A percentile compares a stretch with the other conserved stretches of the same genome.
Conservation (phyloP, 2,888 invertebrate species). For the Philonicus albiceps region DNA sequence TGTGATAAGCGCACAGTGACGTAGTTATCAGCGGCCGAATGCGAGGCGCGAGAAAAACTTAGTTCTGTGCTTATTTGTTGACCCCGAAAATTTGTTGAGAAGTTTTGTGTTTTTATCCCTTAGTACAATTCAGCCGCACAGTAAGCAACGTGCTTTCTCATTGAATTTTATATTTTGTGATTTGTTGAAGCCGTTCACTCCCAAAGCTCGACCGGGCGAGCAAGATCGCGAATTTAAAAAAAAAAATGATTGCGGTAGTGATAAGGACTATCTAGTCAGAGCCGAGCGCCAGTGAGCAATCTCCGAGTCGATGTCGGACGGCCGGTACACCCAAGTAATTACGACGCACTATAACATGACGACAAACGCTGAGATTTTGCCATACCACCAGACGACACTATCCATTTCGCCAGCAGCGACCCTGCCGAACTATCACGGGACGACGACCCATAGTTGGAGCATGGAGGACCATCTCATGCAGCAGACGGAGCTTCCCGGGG, state of each 20-base stretch:
- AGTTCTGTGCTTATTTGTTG: slow-evolving; percentile 3
- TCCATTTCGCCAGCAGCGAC: slow-evolving; percentile 59
- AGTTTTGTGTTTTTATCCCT: neutral
- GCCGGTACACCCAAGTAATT: slow-evolving; percentile 11
- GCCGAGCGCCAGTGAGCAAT: neutral
- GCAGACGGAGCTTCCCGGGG: slow-evolving; percentile 62
- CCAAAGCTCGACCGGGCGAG: neutral
- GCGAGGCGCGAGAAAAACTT: neutral
- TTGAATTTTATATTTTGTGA: neutral
- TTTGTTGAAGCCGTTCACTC: neutral
- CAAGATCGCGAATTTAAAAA: neutral
- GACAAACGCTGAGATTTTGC: slow-evolving; percentile 61
- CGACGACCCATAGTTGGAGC: slow-evolving; percentile 36
- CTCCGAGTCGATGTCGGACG: slow-evolving; percentile 23
- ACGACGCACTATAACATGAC: slow-evolving; percentile 53
- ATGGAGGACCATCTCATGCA: slow-evolving; percentile 51
- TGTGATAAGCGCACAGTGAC: slow-evolving; percentile 23
- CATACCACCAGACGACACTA: slow-evolving; percentile 61
- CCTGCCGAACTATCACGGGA: slow-evolving; percentile 59
- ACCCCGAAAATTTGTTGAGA: neutral
- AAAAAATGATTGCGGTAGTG: slow-evolving; percentile 14
- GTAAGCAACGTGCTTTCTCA: neutral
- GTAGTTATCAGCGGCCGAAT: slow-evolving; percentile 1
- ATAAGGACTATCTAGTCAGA: slow-evolving; percentile 30
- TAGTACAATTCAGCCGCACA: neutral